Conservation (phyloP, 2,113 vertebrate genomes). For the Perca fluviatilis region DNA sequence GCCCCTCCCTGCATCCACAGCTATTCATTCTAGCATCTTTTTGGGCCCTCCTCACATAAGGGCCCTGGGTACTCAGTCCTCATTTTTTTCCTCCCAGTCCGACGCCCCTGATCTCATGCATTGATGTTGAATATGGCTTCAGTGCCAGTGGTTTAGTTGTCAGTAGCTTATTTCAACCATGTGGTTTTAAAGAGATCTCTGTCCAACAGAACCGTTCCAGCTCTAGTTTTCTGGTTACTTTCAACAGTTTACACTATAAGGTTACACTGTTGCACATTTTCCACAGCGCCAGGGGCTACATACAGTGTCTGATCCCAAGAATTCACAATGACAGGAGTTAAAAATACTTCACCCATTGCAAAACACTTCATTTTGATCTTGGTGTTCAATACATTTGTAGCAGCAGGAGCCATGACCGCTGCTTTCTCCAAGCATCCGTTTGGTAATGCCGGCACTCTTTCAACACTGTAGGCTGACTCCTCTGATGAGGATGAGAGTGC, state of each 20-base stretch:
- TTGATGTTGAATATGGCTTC: background rate
- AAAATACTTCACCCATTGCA: constrained; percentile 46
- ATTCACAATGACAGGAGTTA: constrained; percentile 26
- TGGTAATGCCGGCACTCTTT: constrained; percentile 12
- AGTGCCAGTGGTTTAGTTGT: background rate
- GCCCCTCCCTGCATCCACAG: no score
- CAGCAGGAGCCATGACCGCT: constrained; percentile 23
- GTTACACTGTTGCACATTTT: constrained; percentile 4
- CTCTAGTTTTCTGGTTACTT: background rate
- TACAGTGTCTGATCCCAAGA: constrained; percentile 16
- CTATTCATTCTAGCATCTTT: no score
- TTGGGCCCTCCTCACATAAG: no score
- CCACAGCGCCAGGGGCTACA: background rate
- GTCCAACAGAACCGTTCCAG: background rate
- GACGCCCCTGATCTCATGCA: no score
- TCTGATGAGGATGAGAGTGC: constrained; percentile 27
- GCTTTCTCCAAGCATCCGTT: constrained; percentile 34
- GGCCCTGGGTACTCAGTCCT: no score
- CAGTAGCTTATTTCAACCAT: background rate
- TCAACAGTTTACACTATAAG: background rate
- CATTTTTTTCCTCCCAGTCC: no score
- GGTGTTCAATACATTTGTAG: constrained; percentile 5
- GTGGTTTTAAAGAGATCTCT: background rate
- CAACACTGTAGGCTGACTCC: constrained; percentile 29
- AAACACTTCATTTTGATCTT: constrained; percentile 33